Evolutionary conservation across 2,888 invertebrate genomes (phyloP).

Genomic region (Entomobrya proxima): DNA sequence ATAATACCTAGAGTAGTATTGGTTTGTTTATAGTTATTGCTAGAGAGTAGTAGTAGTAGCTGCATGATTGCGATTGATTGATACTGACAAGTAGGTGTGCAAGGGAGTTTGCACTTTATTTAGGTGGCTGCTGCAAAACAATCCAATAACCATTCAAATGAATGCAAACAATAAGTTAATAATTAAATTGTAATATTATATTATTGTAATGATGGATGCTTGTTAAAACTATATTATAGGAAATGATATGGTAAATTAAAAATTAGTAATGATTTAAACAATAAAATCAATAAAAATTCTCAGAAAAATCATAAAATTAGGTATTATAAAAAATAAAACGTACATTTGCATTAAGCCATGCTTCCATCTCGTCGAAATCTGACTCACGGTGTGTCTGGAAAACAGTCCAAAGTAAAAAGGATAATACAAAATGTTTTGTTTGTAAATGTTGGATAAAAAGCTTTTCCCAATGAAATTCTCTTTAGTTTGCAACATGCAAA

Average conservation of each 20-base stretch:
- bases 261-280: background rate
- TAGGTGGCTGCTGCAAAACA: conserved; percentile 67
- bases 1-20: conserved; percentile 66
- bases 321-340: conserved; percentile 78
- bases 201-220: background rate
- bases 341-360: conserved; percentile 93
- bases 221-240: conserved; percentile 11
- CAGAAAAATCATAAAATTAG: conserved; percentile 36
- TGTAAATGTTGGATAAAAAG: background rate
- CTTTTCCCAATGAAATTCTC: no score
- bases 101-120: conserved; percentile 65
- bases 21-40: conserved; percentile 62
- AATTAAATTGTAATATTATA: background rate
- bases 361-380: conserved; percentile 96
- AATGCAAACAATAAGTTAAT: conserved; percentile 36
- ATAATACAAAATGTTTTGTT: conserved; percentile 38
- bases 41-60: conserved; percentile 50
- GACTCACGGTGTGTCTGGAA: conserved; percentile 81
- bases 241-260: background rate
- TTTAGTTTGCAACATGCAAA: no score
- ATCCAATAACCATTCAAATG: conserved; percentile 57
- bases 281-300: background rate
- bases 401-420: conserved; percentile 48
- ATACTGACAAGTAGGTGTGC: conserved; percentile 47
- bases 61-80: conserved; percentile 37